Evolutionary conservation across 1,140 invertebrate species (phyloP).

Genomic region (Zeugodacus cucurbitae): DNA sequence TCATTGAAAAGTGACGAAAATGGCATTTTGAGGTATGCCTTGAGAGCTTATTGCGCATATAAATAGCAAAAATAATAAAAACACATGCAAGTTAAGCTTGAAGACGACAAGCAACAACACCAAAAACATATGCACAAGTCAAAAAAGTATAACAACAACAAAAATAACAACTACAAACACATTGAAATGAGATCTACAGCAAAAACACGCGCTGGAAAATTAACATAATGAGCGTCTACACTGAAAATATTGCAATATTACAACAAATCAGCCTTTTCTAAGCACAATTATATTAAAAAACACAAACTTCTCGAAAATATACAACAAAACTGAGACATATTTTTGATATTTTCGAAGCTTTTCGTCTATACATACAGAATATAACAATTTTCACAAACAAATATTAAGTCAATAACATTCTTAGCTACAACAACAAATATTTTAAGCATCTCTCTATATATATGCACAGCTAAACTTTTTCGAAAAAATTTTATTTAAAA

Average conservation of each 20-base stretch:
- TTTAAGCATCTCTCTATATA: neutral
- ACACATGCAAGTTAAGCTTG: neutral
- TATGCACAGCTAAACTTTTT: neutral
- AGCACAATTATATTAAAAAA: neutral
- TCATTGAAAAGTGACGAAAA: neutral
- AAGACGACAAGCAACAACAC: neutral
- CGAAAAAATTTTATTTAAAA: neutral
- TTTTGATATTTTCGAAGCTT: too few relatives aligned
- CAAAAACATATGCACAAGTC: neutral
- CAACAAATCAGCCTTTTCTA: neutral
- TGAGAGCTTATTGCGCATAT: too few relatives aligned
- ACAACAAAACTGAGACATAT: neutral
- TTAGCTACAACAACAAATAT: conserved; percentile 3
- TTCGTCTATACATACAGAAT: too few relatives aligned
- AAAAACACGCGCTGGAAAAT: too few relatives aligned
- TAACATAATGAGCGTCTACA: neutral
- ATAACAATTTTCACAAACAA: neutral
- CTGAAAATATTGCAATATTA: neutral
- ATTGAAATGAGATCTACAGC: neutral
- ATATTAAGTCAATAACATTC: neutral
- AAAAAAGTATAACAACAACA: neutral
- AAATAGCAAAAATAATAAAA: neutral
- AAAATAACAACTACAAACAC: neutral
- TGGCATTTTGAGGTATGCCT: too few relatives aligned
- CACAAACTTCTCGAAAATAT: neutral